Base-by-base conservation (phyloP, 1,140 invertebrate species). In the Neomicropteryx cornuta region DNA sequence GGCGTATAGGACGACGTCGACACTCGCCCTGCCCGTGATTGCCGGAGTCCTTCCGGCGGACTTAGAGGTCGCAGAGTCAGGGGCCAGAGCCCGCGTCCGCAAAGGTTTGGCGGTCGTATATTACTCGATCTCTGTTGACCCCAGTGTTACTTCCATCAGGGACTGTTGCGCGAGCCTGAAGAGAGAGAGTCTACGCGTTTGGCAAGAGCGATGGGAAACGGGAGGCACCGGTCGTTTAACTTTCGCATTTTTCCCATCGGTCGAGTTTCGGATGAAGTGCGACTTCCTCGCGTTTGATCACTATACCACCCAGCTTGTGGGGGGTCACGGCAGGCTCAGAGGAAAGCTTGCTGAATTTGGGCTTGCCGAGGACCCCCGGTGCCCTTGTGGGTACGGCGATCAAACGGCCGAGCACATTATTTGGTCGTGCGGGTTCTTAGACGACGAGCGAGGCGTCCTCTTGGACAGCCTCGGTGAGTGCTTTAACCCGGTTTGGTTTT, bases 1-100 rank as follows among this genome's bases (percentile, higher is more conserved):
- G 33, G 49, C 47, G 3, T 57, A 50, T 28, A 33, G 45, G 22
- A 49, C 46, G 17, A 34, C 33, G 18, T 45, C 43, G 17, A 43
- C 52, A 6, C 39, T 36, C 13, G 50, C 46, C 8, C 33, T 46
- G 23, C 31, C 37, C 3, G 50, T 50, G 11, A 22, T 51, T 5
- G 47, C 50, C 16, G 48, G 44, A 4, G 32, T 46, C 3, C 24
- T 45, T 3, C 50, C 50, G 0, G 40, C 47, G 3, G 44, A 46
- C 24, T 33, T 52, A 18, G 33, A 36, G 23, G 40, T 42, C 5
- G 5, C 13, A n/a, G 24, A 10, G 17, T 36, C 8, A 37, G 2
- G 1, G 8, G n/a, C 22, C 33, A 34, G 4, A 2, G 5, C 17
- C 3, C 27, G 28, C 17, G 17, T n/a, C 18, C 5, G 8, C 33